phyloP scores from a whole-genome alignment of 2,797 vertebrate species.

The Coccyzus lansbergi region DNA sequence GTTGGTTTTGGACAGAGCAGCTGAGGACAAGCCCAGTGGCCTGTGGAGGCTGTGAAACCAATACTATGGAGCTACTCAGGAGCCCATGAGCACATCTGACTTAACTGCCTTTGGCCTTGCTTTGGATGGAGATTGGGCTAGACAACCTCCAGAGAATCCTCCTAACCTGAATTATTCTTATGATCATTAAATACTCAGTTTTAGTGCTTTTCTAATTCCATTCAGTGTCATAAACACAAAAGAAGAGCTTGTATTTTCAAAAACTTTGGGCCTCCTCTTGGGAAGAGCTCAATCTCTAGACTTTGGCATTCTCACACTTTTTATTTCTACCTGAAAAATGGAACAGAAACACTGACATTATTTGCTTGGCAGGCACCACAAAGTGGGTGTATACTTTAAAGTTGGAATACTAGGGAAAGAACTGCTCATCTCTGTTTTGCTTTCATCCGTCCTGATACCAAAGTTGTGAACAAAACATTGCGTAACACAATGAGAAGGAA shows the following conservation, averaged over 20 bases:
- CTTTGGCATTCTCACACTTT: background rate
- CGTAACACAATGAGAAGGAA: background rate
- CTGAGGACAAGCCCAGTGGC: background rate
- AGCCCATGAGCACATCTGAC: background rate
- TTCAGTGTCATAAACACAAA: background rate
- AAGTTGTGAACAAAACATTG: constrained; percentile 17
- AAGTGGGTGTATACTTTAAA: constrained; percentile 37
- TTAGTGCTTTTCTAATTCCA: background rate
- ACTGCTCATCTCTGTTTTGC: background rate
- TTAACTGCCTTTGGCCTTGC: background rate
- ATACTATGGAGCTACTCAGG: background rate
- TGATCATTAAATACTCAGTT: accelerated
- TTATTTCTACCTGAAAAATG: constrained; percentile 24
- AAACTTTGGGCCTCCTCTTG: background rate
- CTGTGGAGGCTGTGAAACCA: background rate
- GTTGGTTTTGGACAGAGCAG: background rate
- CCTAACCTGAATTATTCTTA: background rate
- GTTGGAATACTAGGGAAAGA: background rate
- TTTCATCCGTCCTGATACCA: constrained; percentile 36
- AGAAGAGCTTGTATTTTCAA: background rate
- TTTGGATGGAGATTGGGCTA: background rate
- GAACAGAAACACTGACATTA: background rate
- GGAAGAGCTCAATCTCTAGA: background rate
- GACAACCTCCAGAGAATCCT: background rate
- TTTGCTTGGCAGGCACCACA: background rate